Conservation (phyloP, 2,113 vertebrate species). For the Oncorhynchus tshawytscha region DNA sequence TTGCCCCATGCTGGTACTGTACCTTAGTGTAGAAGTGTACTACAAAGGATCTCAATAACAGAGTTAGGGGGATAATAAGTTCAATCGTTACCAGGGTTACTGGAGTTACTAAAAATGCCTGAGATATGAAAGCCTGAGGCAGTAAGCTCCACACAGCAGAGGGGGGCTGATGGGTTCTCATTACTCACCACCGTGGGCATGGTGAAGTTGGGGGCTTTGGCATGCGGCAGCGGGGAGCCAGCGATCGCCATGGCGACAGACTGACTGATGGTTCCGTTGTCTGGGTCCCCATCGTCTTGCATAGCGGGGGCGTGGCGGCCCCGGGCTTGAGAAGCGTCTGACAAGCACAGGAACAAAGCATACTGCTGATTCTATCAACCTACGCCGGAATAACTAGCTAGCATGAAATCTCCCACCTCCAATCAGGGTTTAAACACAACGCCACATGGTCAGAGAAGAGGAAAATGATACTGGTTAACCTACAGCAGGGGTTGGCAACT, state of each 20-base stretch:
- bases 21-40: too few species aligned
- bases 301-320: slow-evolving; percentile 74
- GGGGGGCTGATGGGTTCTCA: slow-evolving; percentile 28
- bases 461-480: too few species aligned
- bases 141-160: slow-evolving; percentile 35
- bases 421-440: neutral
- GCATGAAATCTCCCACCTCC: too few species aligned
- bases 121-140: slow-evolving; percentile 22
- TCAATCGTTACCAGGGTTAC: too few species aligned
- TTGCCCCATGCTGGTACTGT: too few species aligned
- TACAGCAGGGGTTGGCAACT: too few species aligned
- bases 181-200: slow-evolving; percentile 80
- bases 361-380: neutral
- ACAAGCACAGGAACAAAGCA: neutral
- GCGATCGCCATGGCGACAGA: slow-evolving; percentile 94
- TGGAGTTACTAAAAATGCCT: slow-evolving; percentile 3
- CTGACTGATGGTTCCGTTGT: slow-evolving; percentile 81
- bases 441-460: neutral
- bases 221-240: slow-evolving; percentile 82
- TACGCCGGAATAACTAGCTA: neutral
- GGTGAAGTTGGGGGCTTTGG: slow-evolving; percentile 74
- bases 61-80: too few species aligned
- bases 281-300: slow-evolving; percentile 77
- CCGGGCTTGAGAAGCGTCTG: slow-evolving; percentile 79
- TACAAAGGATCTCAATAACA: too few species aligned